Base-by-base conservation (phyloP, 2,797 vertebrate species). In the Kryptolebias ocellatus region DNA sequence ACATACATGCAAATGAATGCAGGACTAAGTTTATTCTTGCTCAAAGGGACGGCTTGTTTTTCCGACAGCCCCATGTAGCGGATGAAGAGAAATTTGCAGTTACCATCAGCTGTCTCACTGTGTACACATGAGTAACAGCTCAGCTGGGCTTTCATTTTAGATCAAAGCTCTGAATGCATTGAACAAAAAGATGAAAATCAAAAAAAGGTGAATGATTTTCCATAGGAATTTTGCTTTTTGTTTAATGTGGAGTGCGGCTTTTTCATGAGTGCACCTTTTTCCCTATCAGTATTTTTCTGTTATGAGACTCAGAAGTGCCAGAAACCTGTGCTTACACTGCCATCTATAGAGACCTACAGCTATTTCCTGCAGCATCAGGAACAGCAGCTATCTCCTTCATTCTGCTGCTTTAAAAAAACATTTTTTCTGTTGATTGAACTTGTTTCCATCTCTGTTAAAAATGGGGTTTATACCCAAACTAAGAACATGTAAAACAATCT, bases 1-100 rank as follows among this genome's bases (percentile, higher is more conserved):
- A 83, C 75, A 86, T 85, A 57, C 86, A 92, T 89, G 86, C 82
- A 87, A 91, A 91, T 92, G 52, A 80, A 86, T 79, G 74, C 87
- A 78, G 67, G 52, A 67, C 67, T 72, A 3, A 45, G 78, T 79
- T 85, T 85, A 75, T 84, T 83, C 79, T 72, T 45, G 60, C 82
- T 87, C 81, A 90, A 89, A 89, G 87, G 80, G 75, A 76, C 46
- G 75, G 72, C 70, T 87, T 89, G 86, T 91, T 82, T 83, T 86
- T 64, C 71, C 45, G 64, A 81, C 74, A 53, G 70, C 58, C 39
- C 46, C 45, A 5, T 78, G 80, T 47, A 79, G 67, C 56, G 10
- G 72, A 80, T 69, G 64, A 72, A 55, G 34, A 80, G 68, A 65
- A 86, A 86, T 89, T 68, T 80, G 51, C 60, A 67, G 52, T 80